These are phyloP conservation scores for Trachythela sp. DNA, from an alignment of 64 coral and sea anemone genomes.

Conservation along the genomic window DNA sequence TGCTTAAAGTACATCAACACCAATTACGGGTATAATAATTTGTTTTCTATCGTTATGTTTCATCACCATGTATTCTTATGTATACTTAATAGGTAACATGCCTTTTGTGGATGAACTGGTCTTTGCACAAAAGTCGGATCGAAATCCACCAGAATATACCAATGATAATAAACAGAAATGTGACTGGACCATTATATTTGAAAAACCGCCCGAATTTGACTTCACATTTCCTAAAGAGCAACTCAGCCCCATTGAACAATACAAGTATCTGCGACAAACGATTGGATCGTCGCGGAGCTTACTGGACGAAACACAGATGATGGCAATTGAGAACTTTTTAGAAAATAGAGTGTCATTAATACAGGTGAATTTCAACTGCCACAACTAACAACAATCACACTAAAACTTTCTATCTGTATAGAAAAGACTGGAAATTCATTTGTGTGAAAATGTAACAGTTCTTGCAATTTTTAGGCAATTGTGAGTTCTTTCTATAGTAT, in stretches of 20 bases:
- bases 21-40: too few species aligned
- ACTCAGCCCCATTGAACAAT: constrained; percentile 35
- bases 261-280: not conserved
- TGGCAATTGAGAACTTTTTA: constrained; percentile 57
- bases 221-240: not conserved
- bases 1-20: too few species aligned
- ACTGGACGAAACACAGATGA: constrained; percentile 74
- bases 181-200: constrained; percentile 44
- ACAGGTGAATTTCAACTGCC: constrained; percentile 45
- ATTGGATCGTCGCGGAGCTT: not conserved
- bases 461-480: too few species aligned
- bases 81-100: constrained; percentile 25
- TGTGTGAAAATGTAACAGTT: too few species aligned
- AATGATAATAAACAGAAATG: not conserved
- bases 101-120: constrained; percentile 27
- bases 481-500: too few species aligned
- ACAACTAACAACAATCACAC: too few species aligned
- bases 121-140: not conserved
- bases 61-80: too few species aligned
- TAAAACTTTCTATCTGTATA: too few species aligned
- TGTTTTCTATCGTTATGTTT: too few species aligned
- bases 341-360: constrained; percentile 63
- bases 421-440: too few species aligned
- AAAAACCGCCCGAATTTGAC: not conserved
- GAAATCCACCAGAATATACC: not conserved